A percentile compares a stretch with the other conserved stretches of the same genome.
phyloP scores from a whole-genome alignment of 2,888 invertebrate species.

The Mechanitis messenoides region DNA sequence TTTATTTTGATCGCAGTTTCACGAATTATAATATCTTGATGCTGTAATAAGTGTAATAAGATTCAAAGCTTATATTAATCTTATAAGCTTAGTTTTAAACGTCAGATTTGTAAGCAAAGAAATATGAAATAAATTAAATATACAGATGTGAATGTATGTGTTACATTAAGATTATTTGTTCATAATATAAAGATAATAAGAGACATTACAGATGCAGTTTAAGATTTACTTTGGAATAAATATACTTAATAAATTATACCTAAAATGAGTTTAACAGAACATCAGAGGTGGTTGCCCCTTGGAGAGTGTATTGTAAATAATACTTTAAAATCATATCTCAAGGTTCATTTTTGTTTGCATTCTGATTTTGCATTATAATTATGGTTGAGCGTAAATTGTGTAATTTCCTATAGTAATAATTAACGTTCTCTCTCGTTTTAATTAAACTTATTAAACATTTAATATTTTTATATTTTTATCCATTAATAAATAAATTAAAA shows the following conservation, averaged over 20 bases:
- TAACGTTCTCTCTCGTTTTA: constrained; percentile 19
- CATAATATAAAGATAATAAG: neutral
- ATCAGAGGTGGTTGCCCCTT: constrained; percentile 24
- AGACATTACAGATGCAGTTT: constrained; percentile 2
- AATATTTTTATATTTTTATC: too few species aligned
- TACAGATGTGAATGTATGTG: too few species aligned
- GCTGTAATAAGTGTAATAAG: too few species aligned
- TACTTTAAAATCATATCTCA: constrained; percentile 9
- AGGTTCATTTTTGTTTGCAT: constrained; percentile 17
- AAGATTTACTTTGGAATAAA: constrained; percentile 11
- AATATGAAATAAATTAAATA: too few species aligned
- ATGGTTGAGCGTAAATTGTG: constrained; percentile 28
- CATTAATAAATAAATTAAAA: too few species aligned
- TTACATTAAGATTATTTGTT: too few species aligned
- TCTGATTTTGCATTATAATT: constrained; percentile 23
- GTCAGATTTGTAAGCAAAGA: too few species aligned
- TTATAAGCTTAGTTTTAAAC: too few species aligned
- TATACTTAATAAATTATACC: constrained; percentile 25
- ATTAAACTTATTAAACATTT: too few species aligned
- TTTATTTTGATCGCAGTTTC: too few species aligned
- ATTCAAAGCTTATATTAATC: too few species aligned
- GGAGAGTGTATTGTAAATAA: constrained; percentile 11
- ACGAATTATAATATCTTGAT: too few species aligned
- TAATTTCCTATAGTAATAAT: constrained; percentile 31
- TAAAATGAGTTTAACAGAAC: constrained; percentile 28